Base-by-base conservation (phyloP, 2,888 invertebrate species). In the Frankliniella intonsa region DNA sequence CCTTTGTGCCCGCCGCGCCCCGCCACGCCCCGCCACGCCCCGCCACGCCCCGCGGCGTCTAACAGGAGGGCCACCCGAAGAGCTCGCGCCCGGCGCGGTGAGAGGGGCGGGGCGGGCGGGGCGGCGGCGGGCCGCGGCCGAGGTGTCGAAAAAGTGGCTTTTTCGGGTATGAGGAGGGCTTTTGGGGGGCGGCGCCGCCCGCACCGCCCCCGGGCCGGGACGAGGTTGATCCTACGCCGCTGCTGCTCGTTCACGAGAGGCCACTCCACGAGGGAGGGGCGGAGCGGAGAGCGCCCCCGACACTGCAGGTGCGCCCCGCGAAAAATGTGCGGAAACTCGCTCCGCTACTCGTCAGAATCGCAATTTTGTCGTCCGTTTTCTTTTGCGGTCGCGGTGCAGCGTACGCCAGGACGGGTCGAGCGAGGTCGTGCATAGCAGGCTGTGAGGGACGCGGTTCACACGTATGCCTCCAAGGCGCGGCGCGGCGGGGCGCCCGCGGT, bases 101-200 rank as follows among this genome's bases (percentile, higher is more conserved):
- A 38, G 38, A 38, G 5, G 38, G 2, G 38, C 38, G 38, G 38
- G 38, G 38, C 3, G 38, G 22, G 69, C 9, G 69, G 69, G 69
- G 22, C 69, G 69, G 25, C 25, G 25, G 69, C 10, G 11, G 14
- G 55, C 14, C 12, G 55, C 14, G 55, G 69, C 69, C 25, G 69
- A 76, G 69, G 69, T 76, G 69, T 76, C 69, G 69, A 76, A 76
- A 76, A 76, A 76, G 69, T 76, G 69, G 25, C 69, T 25, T 76
- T 76, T 76, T 76, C 38, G 38, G 69, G 69, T 22, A 76, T 25
- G 69, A 76, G 69, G 10, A 22, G 69, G 69, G 69, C 22, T 8
- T 19, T 7, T 22, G 69, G 69, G 25, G 1, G 69, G 69, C 69
- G 69, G 8, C n/a, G 69, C 69, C n/a, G 22, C 69, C 11, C 19